Evolutionary conservation across 2,888 invertebrate species (phyloP).

Genomic region (Salticus scenicus): DNA sequence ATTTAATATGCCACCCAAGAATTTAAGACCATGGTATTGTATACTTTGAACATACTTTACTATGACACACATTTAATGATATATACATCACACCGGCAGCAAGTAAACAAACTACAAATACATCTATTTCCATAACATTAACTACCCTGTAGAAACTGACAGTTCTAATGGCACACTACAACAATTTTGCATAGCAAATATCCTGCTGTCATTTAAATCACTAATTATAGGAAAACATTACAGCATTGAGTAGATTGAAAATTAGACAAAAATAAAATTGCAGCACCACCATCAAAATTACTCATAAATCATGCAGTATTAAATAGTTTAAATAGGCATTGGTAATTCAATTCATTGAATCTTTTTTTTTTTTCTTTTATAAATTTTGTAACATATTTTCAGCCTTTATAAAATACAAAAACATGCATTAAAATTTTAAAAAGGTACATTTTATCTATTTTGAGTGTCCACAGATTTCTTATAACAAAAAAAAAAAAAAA

Average conservation of each 20-base stretch:
- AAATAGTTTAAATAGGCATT: no score
- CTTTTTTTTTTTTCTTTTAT: no score
- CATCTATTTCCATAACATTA: slow-evolving; percentile 69
- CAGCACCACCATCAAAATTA: slow-evolving; percentile 53
- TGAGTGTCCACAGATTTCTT: slow-evolving; percentile 30
- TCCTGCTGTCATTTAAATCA: slow-evolving; percentile 61
- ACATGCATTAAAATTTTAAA: slow-evolving; percentile 19
- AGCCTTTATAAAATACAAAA: no score
- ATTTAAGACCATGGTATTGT: slow-evolving; percentile 5
- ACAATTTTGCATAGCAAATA: slow-evolving; percentile 69
- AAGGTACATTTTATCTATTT: slow-evolving; percentile 9
- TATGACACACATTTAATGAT: slow-evolving; percentile 60
- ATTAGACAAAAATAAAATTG: slow-evolving; percentile 34
- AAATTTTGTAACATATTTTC: no score
- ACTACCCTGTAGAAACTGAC: slow-evolving; percentile 69
- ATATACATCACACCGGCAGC: slow-evolving; percentile 66
- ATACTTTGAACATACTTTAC: slow-evolving; percentile 67
- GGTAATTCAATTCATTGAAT: no score
- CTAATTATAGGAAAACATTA: slow-evolving; percentile 54
- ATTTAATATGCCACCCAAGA: background rate
- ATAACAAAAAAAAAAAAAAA: no score
- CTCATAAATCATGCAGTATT: no score
- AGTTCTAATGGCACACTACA: slow-evolving; percentile 69
- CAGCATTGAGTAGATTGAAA: slow-evolving; percentile 13
- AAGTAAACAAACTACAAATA: slow-evolving; percentile 67